Conservation (phyloP, 2,797 vertebrate genomes). For the Manis javanica region DNA sequence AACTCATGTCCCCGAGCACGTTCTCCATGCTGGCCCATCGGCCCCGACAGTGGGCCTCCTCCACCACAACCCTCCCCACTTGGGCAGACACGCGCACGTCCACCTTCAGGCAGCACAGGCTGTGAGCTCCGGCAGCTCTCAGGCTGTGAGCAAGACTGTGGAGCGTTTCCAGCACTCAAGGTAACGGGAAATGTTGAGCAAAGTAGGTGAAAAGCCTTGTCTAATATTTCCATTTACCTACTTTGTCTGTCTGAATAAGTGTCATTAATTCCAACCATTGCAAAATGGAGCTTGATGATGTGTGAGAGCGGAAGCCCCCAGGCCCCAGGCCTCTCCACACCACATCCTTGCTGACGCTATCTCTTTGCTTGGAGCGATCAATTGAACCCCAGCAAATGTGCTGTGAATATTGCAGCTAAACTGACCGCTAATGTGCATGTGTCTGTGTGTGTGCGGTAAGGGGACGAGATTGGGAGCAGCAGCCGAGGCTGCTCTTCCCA, state of each 20-base stretch:
- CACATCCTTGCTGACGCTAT: conserved; percentile 52
- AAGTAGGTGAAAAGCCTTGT: conserved; percentile 73
- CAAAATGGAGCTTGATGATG: conserved; percentile 62
- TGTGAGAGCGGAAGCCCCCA: conserved; percentile 68
- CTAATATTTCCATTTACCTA: conserved; percentile 76
- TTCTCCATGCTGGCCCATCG: accelerated
- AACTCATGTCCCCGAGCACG: accelerated
- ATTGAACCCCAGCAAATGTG: conserved; percentile 37
- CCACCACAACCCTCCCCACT: accelerated
- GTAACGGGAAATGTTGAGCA: conserved; percentile 71
- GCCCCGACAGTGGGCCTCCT: background rate
- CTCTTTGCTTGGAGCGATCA: conserved; percentile 37
- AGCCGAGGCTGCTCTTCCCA: background rate
- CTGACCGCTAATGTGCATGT: conserved; percentile 41
- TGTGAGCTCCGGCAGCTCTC: background rate
- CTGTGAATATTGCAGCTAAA: background rate
- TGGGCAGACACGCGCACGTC: background rate
- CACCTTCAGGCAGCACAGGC: background rate
- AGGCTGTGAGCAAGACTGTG: background rate
- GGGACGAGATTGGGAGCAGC: background rate
- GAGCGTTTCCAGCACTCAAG: conserved; percentile 56
- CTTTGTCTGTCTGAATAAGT: conserved; percentile 77
- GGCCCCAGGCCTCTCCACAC: background rate
- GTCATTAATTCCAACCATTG: conserved; percentile 76
- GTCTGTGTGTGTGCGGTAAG: background rate